phyloP scores from a whole-genome alignment of 2,888 invertebrate species.

The Monopis laevigella region DNA sequence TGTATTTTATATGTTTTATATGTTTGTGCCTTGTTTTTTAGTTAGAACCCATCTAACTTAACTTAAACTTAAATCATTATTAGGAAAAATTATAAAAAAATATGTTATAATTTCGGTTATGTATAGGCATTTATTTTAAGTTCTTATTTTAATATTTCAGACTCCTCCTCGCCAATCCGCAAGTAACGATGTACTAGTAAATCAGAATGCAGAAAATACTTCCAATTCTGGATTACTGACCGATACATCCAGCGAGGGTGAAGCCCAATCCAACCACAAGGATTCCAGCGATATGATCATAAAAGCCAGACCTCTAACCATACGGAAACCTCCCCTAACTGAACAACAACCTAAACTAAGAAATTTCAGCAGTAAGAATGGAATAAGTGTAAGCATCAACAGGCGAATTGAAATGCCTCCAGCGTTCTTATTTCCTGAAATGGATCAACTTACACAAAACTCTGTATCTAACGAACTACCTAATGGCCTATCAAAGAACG shows the following conservation, averaged over 20 bases:
- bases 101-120: too few relatives aligned
- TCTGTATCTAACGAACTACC: slow-evolving; percentile 34
- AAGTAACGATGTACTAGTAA: slow-evolving; percentile 44
- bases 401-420: slow-evolving; percentile 85
- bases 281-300: slow-evolving; percentile 64
- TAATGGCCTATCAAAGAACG: slow-evolving; percentile 37
- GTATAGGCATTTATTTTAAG: too few relatives aligned
- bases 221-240: slow-evolving; percentile 40
- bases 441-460: slow-evolving; percentile 70
- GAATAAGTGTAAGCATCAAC: slow-evolving; percentile 74
- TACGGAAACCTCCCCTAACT: slow-evolving; percentile 83
- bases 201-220: slow-evolving; percentile 34
- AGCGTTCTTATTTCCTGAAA: slow-evolving; percentile 81
- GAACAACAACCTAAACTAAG: slow-evolving; percentile 84
- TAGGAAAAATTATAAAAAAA: too few relatives aligned
- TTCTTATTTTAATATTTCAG: too few relatives aligned
- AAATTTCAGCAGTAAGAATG: slow-evolving; percentile 64
- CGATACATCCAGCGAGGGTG: slow-evolving; percentile 42
- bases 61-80: too few relatives aligned
- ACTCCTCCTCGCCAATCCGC: slow-evolving; percentile 63
- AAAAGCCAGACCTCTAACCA: slow-evolving; percentile 85
- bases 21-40: too few relatives aligned
- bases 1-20: too few relatives aligned
- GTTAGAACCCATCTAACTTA: too few relatives aligned
- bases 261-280: slow-evolving; percentile 41